Conservation (phyloP, 2,797 vertebrate species). For the Darevskia mixta region DNA sequence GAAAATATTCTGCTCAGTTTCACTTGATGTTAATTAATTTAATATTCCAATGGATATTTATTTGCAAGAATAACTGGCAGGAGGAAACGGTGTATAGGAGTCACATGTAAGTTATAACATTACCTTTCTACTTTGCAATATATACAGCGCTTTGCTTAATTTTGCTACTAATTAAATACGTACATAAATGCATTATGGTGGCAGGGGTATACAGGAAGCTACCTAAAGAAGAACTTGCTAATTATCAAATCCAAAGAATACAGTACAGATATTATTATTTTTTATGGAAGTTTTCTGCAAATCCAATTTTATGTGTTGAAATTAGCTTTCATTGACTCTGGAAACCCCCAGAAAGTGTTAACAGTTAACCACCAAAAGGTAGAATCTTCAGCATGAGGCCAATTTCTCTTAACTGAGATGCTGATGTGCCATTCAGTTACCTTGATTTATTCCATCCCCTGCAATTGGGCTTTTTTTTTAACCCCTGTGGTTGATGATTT, state of each 20-base stretch:
- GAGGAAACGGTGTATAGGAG: neutral
- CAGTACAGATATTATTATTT: neutral
- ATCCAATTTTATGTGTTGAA: neutral
- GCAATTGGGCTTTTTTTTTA: neutral
- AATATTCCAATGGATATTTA: neutral
- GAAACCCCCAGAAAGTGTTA: neutral
- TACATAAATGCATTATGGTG: neutral
- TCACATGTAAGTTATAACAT: neutral
- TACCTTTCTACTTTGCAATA: neutral
- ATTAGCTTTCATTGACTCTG: neutral
- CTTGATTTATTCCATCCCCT: slow-evolving; percentile 7
- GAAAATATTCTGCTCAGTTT: neutral
- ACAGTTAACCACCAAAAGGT: neutral
- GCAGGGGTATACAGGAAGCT: neutral
- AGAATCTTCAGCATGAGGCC: neutral
- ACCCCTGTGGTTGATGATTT: neutral
- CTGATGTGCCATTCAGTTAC: neutral
- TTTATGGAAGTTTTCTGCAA: neutral
- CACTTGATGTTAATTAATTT: neutral
- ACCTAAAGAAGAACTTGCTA: neutral
- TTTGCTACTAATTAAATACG: neutral
- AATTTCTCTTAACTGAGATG: neutral
- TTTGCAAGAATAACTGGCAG: neutral
- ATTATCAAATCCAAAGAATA: neutral
- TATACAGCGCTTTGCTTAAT: neutral